Percentiles rank a stretch among this genome's conserved stretches.
phyloP scores from a whole-genome alignment of 1,140 invertebrate genomes.

The Camponotus vicinus region DNA sequence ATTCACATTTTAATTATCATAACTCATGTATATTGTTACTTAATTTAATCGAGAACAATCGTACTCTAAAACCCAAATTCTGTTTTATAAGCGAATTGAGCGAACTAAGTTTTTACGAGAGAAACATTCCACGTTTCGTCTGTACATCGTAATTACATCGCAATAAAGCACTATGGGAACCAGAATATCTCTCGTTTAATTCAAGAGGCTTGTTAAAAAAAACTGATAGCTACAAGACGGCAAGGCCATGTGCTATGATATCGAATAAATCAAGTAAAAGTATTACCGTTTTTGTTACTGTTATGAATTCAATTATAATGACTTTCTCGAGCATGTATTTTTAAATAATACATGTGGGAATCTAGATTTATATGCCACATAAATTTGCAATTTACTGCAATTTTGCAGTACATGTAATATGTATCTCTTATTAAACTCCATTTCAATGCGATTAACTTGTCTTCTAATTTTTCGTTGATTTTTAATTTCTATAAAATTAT shows the following conservation, averaged over 20 bases:
- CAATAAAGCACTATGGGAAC: slow-evolving; percentile 11
- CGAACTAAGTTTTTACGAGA: slow-evolving; percentile 25
- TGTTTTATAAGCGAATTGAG: slow-evolving; percentile 26
- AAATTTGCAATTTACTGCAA: background rate
- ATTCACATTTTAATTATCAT: background rate
- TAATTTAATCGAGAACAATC: background rate
- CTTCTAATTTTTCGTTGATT: background rate
- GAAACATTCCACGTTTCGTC: background rate
- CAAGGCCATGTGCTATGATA: slow-evolving; percentile 56
- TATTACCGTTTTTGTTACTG: background rate
- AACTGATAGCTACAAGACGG: slow-evolving; percentile 46
- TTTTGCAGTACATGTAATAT: background rate
- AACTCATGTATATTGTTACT: background rate
- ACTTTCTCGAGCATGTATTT: background rate
- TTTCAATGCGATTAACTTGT: background rate
- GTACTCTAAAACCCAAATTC: background rate
- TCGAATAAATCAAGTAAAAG: background rate
- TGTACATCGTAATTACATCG: slow-evolving; percentile 8
- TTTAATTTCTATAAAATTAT: no score
- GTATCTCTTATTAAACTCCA: background rate
- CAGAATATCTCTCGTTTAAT: slow-evolving; percentile 31
- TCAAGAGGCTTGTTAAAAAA: slow-evolving; percentile 53
- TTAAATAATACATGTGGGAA: background rate
- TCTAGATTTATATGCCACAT: background rate
- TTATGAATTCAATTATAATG: slow-evolving; percentile 27